Conservation (phyloP, 2,888 invertebrate genomes). For the Achlya flavicornis region DNA sequence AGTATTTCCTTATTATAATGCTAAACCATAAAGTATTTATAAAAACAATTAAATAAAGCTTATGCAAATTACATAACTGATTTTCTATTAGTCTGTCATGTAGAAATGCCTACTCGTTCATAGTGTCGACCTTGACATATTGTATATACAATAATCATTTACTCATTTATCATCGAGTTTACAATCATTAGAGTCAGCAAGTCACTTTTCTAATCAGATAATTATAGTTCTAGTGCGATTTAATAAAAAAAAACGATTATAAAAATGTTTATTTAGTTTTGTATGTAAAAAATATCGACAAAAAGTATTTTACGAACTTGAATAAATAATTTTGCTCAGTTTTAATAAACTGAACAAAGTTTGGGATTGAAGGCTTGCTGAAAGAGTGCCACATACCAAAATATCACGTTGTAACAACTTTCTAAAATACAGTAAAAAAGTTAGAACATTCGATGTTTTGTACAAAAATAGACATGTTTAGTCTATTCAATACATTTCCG, state of each 20-base stretch:
- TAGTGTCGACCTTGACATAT: conserved; percentile 53
- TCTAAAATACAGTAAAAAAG: too few relatives aligned
- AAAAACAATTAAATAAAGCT: conserved; percentile 60
- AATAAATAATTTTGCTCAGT: too few relatives aligned
- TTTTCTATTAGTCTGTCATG: conserved; percentile 45
- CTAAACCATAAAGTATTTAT: too few relatives aligned
- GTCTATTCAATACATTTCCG: conserved; percentile 38
- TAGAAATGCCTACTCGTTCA: conserved; percentile 27
- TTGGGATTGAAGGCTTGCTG: too few relatives aligned
- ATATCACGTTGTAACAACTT: too few relatives aligned
- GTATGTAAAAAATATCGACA: not conserved
- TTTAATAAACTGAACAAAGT: too few relatives aligned
- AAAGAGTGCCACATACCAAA: too few relatives aligned
- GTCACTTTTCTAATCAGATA: conserved; percentile 33
- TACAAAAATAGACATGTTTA: conserved; percentile 8
- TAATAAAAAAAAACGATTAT: conserved; percentile 1
- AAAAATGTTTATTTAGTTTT: not conserved
- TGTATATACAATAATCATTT: conserved; percentile 37
- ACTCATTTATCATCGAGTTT: conserved; percentile 45
- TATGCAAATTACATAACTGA: conserved; percentile 55
- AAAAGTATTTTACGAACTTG: too few relatives aligned
- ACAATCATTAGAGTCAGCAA: conserved; percentile 36
- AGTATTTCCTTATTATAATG: too few relatives aligned
- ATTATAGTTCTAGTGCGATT: not conserved
- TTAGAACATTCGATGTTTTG: not conserved